These are phyloP conservation scores for Taxidea taxus DNA, from an alignment of 2,113 vertebrate species.

Conservation along the genomic window DNA sequence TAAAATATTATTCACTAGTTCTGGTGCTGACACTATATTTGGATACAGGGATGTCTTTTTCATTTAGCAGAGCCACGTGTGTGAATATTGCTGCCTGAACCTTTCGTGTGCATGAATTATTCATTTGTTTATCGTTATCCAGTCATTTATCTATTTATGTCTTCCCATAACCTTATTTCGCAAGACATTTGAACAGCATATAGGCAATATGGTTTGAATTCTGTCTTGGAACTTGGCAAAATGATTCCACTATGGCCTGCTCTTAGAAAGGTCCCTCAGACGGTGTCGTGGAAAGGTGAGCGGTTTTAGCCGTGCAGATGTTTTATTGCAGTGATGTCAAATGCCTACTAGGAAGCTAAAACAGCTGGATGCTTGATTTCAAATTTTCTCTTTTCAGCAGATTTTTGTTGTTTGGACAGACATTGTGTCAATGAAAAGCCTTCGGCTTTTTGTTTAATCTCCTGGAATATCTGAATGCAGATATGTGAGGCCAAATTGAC, in stretches of 20 bases:
- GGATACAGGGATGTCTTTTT: conserved; percentile 6
- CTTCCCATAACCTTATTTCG: conserved; percentile 10
- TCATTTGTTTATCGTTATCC: conserved; percentile 39
- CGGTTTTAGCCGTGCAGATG: background rate
- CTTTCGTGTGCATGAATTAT: conserved; percentile 41
- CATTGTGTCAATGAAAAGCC: background rate
- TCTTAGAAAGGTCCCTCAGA: background rate
- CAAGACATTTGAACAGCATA: background rate
- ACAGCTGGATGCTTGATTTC: conserved; percentile 23
- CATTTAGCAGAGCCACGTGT: background rate
- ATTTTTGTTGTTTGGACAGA: background rate
- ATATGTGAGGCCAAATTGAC: conserved; percentile 1
- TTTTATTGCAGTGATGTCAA: background rate
- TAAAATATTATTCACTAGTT: conserved; percentile 43
- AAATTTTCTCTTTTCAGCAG: background rate
- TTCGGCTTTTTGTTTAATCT: conserved; percentile 37
- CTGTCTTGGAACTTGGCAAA: conserved; percentile 34
- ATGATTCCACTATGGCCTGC: background rate
- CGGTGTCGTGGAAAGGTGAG: background rate
- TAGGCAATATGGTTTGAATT: background rate
- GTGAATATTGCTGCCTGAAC: conserved; percentile 21
- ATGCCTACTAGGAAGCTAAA: background rate
- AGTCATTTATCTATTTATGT: conserved; percentile 18
- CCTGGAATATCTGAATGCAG: background rate
- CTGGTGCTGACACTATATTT: conserved; percentile 10